phyloP scores from a whole-genome alignment of 1,140 invertebrate species.

The Lepidostoma basale region DNA sequence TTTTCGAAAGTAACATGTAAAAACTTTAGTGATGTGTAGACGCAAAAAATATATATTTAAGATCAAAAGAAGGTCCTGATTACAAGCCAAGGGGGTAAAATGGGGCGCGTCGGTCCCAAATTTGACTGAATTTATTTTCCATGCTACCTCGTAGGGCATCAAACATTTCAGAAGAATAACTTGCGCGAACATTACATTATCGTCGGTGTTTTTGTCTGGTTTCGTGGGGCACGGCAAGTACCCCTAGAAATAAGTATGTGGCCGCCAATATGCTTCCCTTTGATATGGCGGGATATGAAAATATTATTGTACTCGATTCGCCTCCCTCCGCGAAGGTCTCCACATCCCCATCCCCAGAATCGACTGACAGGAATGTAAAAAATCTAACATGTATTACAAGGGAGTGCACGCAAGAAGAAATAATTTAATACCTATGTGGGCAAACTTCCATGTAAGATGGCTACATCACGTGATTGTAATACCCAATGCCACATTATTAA shows the following conservation, averaged over 20 bases:
- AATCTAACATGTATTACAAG: neutral
- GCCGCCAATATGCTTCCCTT: conserved; percentile 42
- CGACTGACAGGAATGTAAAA: conserved; percentile 15
- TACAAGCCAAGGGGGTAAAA: neutral
- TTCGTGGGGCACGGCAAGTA: too few relatives aligned
- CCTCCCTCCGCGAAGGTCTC: neutral
- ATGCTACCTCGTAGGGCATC: too few relatives aligned
- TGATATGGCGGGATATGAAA: conserved; percentile 42
- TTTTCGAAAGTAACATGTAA: too few relatives aligned
- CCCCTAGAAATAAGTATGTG: neutral
- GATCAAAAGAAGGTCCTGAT: neutral
- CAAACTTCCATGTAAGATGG: too few relatives aligned
- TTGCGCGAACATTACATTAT: conserved; percentile 1
- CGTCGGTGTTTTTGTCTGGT: conserved; percentile 10
- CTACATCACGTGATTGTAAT: too few relatives aligned
- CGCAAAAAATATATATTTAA: too few relatives aligned
- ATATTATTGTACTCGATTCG: conserved; percentile 39
- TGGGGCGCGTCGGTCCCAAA: conserved; percentile 4
- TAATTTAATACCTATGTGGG: too few relatives aligned
- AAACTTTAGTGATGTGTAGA: too few relatives aligned
- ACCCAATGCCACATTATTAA: too few relatives aligned
- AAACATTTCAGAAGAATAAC: too few relatives aligned
- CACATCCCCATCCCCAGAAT: neutral
- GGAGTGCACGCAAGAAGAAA: neutral
- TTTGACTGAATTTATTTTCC: conserved; percentile 1